Evolutionary conservation across 2,888 invertebrate genomes (phyloP).

Genomic region (Nudaria mundana): DNA sequence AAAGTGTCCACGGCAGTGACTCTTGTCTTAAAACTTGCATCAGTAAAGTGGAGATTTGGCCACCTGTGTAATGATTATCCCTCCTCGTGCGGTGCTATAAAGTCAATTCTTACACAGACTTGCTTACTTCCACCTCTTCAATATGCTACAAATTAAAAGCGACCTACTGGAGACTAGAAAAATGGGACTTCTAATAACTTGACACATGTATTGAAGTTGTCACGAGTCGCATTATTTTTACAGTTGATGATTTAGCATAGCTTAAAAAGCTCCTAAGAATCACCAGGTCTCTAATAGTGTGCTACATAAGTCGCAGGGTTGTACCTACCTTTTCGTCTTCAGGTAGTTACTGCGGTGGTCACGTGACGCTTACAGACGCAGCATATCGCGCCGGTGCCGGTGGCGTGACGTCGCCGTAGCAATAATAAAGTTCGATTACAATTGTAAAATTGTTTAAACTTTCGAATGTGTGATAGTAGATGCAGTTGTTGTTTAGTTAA

Average conservation of each 20-base stretch:
- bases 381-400: slow-evolving; percentile 62
- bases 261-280: too few relatives aligned
- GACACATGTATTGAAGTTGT: too few relatives aligned
- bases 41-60: slow-evolving; percentile 6
- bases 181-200: too few relatives aligned
- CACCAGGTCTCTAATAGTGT: too few relatives aligned
- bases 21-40: background rate
- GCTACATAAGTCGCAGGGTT: too few relatives aligned
- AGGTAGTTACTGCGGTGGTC: slow-evolving; percentile 10
- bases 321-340: too few relatives aligned
- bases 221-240: too few relatives aligned
- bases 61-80: slow-evolving; percentile 3
- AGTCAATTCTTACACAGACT: slow-evolving; percentile 11
- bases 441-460: slow-evolving; percentile 81
- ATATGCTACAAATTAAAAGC: too few relatives aligned
- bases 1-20: background rate
- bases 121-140: slow-evolving; percentile 4
- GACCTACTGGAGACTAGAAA: background rate
- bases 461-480: slow-evolving; percentile 83
- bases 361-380: slow-evolving; percentile 27
- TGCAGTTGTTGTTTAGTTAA: slow-evolving; percentile 82
- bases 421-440: slow-evolving; percentile 78
- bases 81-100: slow-evolving; percentile 2
- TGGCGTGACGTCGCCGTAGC: slow-evolving; percentile 71
- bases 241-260: too few relatives aligned